These are phyloP conservation scores for Holacanthus passer DNA, from an alignment of 2,113 vertebrate species.

Conservation along the genomic window DNA sequence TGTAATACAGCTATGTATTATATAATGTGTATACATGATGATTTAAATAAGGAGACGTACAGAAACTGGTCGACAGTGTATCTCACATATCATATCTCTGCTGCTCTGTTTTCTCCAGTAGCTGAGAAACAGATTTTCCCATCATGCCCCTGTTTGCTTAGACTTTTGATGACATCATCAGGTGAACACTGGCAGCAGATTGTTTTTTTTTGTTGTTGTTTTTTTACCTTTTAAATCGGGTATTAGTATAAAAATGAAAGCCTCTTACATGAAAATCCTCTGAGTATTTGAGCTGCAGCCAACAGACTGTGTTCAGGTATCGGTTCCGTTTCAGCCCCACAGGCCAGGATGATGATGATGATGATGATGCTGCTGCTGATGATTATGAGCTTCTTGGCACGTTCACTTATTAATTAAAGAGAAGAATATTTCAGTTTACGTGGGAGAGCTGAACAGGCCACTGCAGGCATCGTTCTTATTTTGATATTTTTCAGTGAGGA, in stretches of 20 bases:
- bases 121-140: constrained; percentile 37
- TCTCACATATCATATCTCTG: neutral
- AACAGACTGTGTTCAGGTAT: constrained; percentile 70
- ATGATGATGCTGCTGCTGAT: neutral
- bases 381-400: neutral
- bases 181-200: constrained; percentile 70
- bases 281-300: constrained; percentile 66
- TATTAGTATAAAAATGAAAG: constrained; percentile 75
- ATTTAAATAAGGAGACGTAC: too few species aligned
- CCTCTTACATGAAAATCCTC: constrained; percentile 79
- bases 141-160: constrained; percentile 56
- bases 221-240: constrained; percentile 74
- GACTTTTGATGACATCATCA: constrained; percentile 64
- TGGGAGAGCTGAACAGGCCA: constrained; percentile 18
- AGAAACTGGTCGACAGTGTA: too few species aligned
- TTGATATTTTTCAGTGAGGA: neutral
- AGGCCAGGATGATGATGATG: constrained; percentile 22
- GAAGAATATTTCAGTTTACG: constrained; percentile 17
- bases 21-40: too few species aligned
- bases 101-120: neutral
- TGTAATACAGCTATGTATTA: too few species aligned
- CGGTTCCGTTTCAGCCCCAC: constrained; percentile 42
- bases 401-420: constrained; percentile 59
- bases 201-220: constrained; percentile 65
- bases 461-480: too few species aligned